Evolutionary conservation across 2,797 vertebrate species (phyloP), one percentile per base, ranked within the genome.

Genomic region (Halcyon leucocephala): DNA sequence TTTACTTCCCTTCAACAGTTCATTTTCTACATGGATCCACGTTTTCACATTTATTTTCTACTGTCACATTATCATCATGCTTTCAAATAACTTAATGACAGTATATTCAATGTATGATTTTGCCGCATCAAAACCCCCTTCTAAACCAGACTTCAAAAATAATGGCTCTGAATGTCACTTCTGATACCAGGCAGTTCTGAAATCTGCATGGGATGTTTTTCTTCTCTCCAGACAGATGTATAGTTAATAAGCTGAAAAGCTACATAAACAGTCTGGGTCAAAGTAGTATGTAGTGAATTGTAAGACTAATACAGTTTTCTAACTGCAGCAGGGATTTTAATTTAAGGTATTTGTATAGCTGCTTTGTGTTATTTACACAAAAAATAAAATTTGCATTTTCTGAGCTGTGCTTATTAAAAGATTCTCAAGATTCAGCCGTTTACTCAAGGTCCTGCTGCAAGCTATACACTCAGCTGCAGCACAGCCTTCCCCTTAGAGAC

Each of bases 31-130:
- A n/a, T 51, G 55, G 77, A 85, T 51, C 52, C 73, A 65, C 12
- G 1, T 64, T 89, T 81, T 54, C 57, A 57, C 33, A 55, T 82
- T 79, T 72, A 21, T 61, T 82, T 82, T 73, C 37, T 90, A 15
- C 66, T 87, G 55, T 60, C 89, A 94, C 39, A 74, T 95, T 89
- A 83, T 54, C 65, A 84, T 95, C 83, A 76, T 83, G 62, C 61
- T 92, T 93, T 87, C 94, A 87, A 72, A 91, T 60, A 90, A 86
- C 64, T 95, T 92, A 86, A 69, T 87, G 89, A 89, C 22, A 79
- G 28, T 24, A 46, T 7, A 83, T 35, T 73, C 66, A 44, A 52
- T 18, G 51, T 41, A 89, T 28, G 28, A 90, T 80, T 83, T 72
- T 91, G 62, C 42, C 61, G 70, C 64, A 57, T 86, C 64, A 95